Base-by-base conservation (phyloP, 2,888 invertebrate species). In the Temnothorax ravouxi region DNA sequence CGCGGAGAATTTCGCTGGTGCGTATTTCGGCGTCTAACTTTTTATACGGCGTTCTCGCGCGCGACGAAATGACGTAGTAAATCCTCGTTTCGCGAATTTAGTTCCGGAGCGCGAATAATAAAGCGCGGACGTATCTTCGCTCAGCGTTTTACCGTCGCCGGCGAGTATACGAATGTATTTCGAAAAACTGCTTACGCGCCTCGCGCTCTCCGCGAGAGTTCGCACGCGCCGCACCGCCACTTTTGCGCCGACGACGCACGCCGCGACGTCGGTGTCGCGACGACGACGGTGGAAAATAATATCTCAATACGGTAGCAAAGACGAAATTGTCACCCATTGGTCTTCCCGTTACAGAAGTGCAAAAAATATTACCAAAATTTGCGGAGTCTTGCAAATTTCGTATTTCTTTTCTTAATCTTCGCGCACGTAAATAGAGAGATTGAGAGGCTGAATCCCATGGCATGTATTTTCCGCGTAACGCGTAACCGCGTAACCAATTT, bases 31-130 rank as follows among this genome's bases (percentile, higher is more conserved):
- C 71, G 80, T 72, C 75, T 72, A 84, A 87, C 88, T 87, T 87
- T 87, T 88, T 88, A 83, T 77, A 72, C 72, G 79, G 79, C 44
- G 71, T 74, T 84, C 6, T 71, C 72, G 71, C 79, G 69, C 71
- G 79, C 76, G 66, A 82, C 61, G 88, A 84, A 87, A 87, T 84
- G 87, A 81, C 84, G 84, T 77, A 85, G 88, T 88, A 89, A 88
- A 89, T 89, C 88, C 87, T 86, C 84, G 87, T 89, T 88, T 83
- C 84, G 83, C 75, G 87, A 88, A 88, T 88, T 84, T 87, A 87
- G 84, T 83, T 82, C 66, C 82, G 64, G 59, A 61, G 84, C 84
- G 56, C 71, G 83, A 84, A 87, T 87, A 88, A 88, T 87, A 89
- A 88, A 87, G 84, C 84, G 83, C 67, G 81, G 83, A 86, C 82